Evolutionary conservation across 2,113 vertebrate species (phyloP).

Genomic region (Pungitius pungitius): DNA sequence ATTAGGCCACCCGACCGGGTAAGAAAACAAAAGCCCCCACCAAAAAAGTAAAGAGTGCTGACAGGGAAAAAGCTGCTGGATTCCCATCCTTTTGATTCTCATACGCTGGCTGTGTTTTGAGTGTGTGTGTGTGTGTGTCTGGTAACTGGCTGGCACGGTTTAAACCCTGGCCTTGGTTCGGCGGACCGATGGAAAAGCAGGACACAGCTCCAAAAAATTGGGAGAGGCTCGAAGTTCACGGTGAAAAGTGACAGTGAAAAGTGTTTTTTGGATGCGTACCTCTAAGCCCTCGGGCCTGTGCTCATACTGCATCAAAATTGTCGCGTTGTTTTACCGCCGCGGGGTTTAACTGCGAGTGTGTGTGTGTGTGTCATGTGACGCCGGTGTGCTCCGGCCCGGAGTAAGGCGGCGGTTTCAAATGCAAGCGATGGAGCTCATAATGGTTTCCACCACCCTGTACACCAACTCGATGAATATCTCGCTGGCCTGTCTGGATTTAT

Average conservation of each 20-base stretch:
- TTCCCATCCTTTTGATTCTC: slow-evolving; percentile 39
- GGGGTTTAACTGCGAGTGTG: too few relatives aligned
- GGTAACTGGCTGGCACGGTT: slow-evolving; percentile 51
- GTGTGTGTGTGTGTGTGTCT: slow-evolving; percentile 42
- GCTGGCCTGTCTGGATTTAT: slow-evolving; percentile 18
- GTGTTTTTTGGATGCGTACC: too few relatives aligned
- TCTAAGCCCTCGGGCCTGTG: too few relatives aligned
- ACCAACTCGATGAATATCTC: slow-evolving; percentile 6
- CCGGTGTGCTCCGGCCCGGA: slow-evolving; percentile 3
- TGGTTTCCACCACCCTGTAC: slow-evolving; percentile 20
- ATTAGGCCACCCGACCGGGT: background rate
- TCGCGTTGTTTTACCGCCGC: background rate
- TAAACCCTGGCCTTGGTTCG: slow-evolving; percentile 42
- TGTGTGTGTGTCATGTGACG: too few relatives aligned
- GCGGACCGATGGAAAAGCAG: too few relatives aligned
- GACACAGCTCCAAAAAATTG: slow-evolving; percentile 6
- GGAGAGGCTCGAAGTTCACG: slow-evolving; percentile 35
- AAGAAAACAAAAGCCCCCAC: background rate
- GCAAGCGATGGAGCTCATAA: slow-evolving; percentile 31
- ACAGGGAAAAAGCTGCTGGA: slow-evolving; percentile 27
- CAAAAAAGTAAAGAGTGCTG: slow-evolving; percentile 25
- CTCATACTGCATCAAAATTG: too few relatives aligned
- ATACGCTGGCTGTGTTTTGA: slow-evolving; percentile 42
- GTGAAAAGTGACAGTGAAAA: background rate
- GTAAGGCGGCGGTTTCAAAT: slow-evolving; percentile 42